These are phyloP conservation scores for Paracentrotus lividus DNA, from an alignment of 53 echinoderm and acorn worm species.

Conservation along the genomic window DNA sequence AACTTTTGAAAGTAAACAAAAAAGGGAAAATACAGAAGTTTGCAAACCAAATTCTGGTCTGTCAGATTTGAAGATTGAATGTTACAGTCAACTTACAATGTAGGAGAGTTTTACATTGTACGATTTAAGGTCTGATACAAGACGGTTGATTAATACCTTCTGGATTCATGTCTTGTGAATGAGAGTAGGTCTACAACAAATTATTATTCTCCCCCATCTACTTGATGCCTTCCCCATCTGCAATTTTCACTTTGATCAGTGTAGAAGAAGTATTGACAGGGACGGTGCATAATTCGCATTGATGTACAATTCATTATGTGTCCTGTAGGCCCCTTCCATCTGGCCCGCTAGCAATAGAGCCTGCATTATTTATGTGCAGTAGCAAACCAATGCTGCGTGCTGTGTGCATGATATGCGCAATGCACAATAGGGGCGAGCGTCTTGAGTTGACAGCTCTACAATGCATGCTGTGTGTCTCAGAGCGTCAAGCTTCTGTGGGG, in stretches of 20 bases:
- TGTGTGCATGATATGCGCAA: conserved; percentile 45
- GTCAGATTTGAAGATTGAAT: too few species aligned
- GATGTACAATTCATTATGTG: conserved; percentile 56
- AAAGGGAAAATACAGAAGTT: too few species aligned
- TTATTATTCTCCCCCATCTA: conserved; percentile 19
- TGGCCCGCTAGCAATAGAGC: conserved; percentile 31
- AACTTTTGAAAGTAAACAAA: too few species aligned
- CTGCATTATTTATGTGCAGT: conserved; percentile 64
- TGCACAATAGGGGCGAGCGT: conserved; percentile 17
- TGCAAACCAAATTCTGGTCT: too few species aligned
- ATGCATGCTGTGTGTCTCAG: not conserved
- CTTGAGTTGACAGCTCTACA: not conserved
- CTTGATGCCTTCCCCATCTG: conserved; percentile 61
- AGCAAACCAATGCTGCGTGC: conserved; percentile 4
- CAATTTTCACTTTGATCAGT: conserved; percentile 25
- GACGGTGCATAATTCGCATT: conserved; percentile 47
- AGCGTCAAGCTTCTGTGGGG: not conserved
- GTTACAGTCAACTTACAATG: too few species aligned
- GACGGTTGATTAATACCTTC: not conserved
- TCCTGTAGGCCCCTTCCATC: conserved; percentile 55
- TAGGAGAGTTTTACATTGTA: too few species aligned
- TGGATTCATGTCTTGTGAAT: not conserved
- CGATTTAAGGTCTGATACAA: too few species aligned
- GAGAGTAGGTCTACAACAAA: not conserved
- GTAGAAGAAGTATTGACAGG: conserved; percentile 18